phyloP scores from a whole-genome alignment of 2,113 vertebrate species.

The Polyodon spathula region DNA sequence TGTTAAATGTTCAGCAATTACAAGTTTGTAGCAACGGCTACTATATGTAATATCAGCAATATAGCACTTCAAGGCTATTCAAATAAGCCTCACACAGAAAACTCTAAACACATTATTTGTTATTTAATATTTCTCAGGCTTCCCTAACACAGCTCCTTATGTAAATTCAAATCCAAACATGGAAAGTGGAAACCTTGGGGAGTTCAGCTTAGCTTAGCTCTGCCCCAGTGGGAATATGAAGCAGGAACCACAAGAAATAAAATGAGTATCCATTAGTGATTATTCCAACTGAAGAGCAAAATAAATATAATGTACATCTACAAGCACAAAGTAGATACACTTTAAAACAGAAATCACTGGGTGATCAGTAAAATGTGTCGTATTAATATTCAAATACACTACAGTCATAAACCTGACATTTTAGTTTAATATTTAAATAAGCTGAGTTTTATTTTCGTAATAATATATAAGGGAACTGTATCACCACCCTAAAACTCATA shows the following conservation, averaged over 20 bases:
- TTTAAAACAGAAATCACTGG: background rate
- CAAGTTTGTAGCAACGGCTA: constrained; percentile 9
- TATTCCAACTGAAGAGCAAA: background rate
- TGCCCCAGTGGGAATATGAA: background rate
- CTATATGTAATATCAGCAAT: constrained; percentile 10
- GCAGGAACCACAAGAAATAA: background rate
- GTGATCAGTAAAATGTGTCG: no score
- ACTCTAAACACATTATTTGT: constrained; percentile 3
- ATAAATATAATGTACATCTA: background rate
- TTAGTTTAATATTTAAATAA: no score
- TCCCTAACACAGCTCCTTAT: background rate
- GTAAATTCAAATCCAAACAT: background rate
- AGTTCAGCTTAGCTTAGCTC: constrained; percentile 4
- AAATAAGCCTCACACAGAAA: background rate
- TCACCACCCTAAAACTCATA: no score
- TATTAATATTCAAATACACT: no score
- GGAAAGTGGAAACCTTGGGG: constrained; percentile 3
- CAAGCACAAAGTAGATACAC: background rate
- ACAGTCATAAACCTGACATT: no score
- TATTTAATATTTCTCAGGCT: constrained; percentile 8
- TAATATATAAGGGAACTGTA: no score
- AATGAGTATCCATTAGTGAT: background rate
- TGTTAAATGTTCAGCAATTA: constrained; percentile 14
- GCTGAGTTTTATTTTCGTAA: no score
- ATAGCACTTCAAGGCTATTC: constrained; percentile 10